Conservation (phyloP, 2,888 invertebrate species). For the Caenorhabditis imperialis region DNA sequence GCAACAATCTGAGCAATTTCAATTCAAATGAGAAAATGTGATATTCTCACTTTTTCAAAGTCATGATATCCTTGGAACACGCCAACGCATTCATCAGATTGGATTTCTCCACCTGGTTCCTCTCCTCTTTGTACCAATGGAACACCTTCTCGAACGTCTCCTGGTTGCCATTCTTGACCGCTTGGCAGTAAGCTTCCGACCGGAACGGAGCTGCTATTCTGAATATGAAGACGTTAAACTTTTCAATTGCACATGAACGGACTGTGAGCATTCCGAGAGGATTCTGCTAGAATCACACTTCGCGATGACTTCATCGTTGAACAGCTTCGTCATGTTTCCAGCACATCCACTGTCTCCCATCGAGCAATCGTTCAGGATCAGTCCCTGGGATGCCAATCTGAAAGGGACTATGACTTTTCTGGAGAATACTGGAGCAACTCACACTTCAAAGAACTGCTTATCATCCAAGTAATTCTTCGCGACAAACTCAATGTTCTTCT, state of each 20-base stretch:
- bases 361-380: slow-evolving; percentile 45
- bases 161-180: slow-evolving; percentile 70
- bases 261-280: slow-evolving; percentile 55
- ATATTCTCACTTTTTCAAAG: slow-evolving; percentile 66
- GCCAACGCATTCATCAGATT: slow-evolving; percentile 69
- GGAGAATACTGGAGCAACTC: slow-evolving; percentile 5
- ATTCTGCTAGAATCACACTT: slow-evolving; percentile 53
- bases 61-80: slow-evolving; percentile 69
- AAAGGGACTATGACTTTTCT: no score
- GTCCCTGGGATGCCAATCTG: slow-evolving; percentile 29
- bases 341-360: slow-evolving; percentile 59
- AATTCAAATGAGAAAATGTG: not conserved
- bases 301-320: slow-evolving; percentile 49
- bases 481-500: slow-evolving; percentile 50
- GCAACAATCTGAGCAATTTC: slow-evolving; percentile 59
- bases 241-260: not conserved
- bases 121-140: slow-evolving; percentile 54
- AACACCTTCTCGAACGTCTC: slow-evolving; percentile 65
- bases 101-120: slow-evolving; percentile 69
- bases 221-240: no score
- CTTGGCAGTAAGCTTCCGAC: slow-evolving; percentile 69
- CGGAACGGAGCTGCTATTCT: slow-evolving; percentile 73
- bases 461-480: slow-evolving; percentile 60
- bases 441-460: slow-evolving; percentile 69
- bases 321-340: slow-evolving; percentile 32